Percentiles rank a stretch among this genome's conserved stretches.
These are phyloP conservation scores for Dendropsophus ebraccatus DNA, from an alignment of 2,113 vertebrate genomes.

Conservation along the genomic window DNA sequence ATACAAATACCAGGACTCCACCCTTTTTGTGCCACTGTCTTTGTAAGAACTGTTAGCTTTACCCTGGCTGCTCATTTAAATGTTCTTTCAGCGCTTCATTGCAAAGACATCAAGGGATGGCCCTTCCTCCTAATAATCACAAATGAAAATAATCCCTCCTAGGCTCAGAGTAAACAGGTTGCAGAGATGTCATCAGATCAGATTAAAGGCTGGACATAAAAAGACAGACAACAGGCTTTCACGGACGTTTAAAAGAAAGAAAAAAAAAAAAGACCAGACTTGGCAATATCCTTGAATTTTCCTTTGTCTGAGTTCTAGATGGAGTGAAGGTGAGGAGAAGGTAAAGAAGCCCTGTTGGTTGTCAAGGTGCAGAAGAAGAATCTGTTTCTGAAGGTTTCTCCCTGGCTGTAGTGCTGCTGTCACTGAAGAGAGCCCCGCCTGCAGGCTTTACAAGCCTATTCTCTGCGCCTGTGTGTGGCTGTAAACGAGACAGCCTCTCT, in stretches of 20 bases:
- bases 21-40: conserved; percentile 66
- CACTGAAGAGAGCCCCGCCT: conserved; percentile 52
- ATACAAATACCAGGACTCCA: conserved; percentile 63
- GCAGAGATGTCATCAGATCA: conserved; percentile 47
- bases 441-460: conserved; percentile 36
- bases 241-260: not conserved
- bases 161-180: conserved; percentile 59
- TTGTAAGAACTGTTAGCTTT: conserved; percentile 58
- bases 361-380: conserved; percentile 28
- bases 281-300: conserved; percentile 2
- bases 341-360: not conserved
- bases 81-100: conserved; percentile 50
- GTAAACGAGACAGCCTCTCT: conserved; percentile 41
- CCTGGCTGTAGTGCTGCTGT: conserved; percentile 43
- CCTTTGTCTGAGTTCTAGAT: conserved; percentile 32
- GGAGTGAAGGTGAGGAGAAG: not conserved
- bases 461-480: conserved; percentile 51
- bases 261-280: not conserved
- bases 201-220: conserved; percentile 37
- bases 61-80: conserved; percentile 55
- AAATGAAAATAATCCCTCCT: conserved; percentile 56
- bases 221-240: conserved; percentile 25
- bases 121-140: conserved; percentile 46
- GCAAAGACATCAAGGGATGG: conserved; percentile 48
- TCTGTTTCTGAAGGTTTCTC: conserved; percentile 31